Conservation (phyloP, 2,797 vertebrate species). For the Rhabdophis nuchalis region DNA sequence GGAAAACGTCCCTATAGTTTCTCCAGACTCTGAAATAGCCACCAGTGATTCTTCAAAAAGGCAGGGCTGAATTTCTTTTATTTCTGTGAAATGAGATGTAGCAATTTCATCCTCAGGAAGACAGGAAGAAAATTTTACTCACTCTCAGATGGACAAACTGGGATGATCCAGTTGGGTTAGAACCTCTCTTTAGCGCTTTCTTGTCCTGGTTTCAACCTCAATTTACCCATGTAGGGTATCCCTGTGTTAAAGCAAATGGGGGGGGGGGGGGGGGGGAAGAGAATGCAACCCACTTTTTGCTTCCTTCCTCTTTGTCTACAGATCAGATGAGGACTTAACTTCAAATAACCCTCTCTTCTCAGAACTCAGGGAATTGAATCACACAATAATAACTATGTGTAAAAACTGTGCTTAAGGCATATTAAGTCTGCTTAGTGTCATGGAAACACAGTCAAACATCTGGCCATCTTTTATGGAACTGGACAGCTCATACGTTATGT, state of each 20-base stretch:
- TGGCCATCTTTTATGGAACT: neutral
- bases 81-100: conserved; percentile 52
- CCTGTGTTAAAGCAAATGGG: neutral
- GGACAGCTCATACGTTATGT: neutral
- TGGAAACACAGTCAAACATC: neutral
- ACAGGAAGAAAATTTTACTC: neutral
- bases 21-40: conserved; percentile 71
- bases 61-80: conserved; percentile 74
- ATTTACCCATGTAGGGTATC: neutral
- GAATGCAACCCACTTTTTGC: neutral
- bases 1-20: conserved; percentile 74
- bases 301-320: neutral
- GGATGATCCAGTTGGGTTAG: neutral
- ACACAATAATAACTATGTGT: neutral
- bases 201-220: neutral
- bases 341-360: neutral
- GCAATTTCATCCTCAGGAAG: neutral
- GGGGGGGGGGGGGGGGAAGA: neutral
- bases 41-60: conserved; percentile 81
- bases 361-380: neutral
- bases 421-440: neutral
- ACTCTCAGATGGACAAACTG: neutral
- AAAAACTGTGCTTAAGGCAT: neutral
- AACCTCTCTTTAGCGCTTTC: neutral
- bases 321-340: neutral